Percentiles rank a stretch among this genome's conserved stretches.
These are phyloP conservation scores for Alethe diademata DNA, from an alignment of 2,113 vertebrate genomes.

Conservation along the genomic window DNA sequence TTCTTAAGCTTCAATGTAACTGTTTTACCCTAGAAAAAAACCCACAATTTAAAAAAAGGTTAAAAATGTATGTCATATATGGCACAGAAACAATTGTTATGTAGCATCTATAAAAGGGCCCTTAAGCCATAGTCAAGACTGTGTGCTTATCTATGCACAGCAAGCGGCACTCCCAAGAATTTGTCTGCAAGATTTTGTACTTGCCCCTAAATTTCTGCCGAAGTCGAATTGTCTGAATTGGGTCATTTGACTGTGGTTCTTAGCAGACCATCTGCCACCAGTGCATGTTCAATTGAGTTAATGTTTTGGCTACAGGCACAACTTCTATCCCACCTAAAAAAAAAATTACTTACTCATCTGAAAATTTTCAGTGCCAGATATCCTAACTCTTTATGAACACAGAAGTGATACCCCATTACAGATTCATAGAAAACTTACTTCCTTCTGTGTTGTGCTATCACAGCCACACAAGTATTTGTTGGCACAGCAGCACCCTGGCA, in stretches of 20 bases:
- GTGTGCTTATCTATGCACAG: background rate
- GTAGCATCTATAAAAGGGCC: background rate
- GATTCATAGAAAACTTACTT: background rate
- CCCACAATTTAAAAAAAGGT: background rate
- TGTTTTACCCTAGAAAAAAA: conserved; percentile 82
- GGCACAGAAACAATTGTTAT: background rate
- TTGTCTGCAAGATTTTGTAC: background rate
- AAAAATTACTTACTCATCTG: background rate
- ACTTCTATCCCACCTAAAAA: background rate
- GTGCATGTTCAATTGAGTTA: background rate
- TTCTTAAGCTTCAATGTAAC: conserved; percentile 95
- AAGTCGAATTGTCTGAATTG: background rate
- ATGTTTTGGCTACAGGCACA: background rate
- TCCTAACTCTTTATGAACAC: background rate
- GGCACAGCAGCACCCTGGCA: background rate
- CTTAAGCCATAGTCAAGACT: background rate
- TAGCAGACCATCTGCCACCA: background rate
- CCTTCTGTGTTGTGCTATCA: background rate
- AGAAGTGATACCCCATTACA: background rate
- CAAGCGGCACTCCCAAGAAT: background rate
- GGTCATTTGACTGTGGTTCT: background rate
- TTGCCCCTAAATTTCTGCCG: background rate
- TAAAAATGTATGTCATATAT: background rate
- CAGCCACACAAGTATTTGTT: background rate
- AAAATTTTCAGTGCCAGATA: background rate